These are phyloP conservation scores for Cephalopachus bancanus DNA, from an alignment of 2,797 vertebrate genomes.

Conservation along the genomic window DNA sequence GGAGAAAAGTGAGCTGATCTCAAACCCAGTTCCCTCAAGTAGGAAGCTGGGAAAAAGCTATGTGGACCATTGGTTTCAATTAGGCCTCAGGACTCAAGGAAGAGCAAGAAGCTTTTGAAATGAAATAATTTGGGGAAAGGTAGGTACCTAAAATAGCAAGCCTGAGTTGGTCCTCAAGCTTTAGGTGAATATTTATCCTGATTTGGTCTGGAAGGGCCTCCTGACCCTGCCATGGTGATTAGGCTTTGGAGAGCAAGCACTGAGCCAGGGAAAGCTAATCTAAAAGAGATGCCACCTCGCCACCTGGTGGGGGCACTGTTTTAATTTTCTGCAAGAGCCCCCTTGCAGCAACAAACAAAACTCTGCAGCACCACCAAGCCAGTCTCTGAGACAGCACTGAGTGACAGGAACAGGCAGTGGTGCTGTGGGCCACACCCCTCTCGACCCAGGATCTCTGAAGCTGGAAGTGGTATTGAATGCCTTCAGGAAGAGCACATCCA, in stretches of 20 bases:
- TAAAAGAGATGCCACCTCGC: not conserved
- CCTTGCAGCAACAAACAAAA: not conserved
- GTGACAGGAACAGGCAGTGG: not conserved
- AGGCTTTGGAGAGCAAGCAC: not conserved
- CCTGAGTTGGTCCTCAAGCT: not conserved
- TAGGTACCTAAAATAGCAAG: not conserved
- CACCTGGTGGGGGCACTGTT: not conserved
- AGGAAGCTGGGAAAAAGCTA: not conserved
- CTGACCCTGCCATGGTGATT: not conserved
- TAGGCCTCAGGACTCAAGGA: not conserved
- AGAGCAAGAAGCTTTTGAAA: not conserved
- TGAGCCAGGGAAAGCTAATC: not conserved
- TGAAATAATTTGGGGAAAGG: not conserved
- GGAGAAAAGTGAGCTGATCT: not conserved
- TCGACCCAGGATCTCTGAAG: not conserved
- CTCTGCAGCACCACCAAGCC: not conserved
- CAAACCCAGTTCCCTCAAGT: not conserved
- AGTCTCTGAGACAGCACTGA: not conserved
- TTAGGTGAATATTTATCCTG: not conserved
- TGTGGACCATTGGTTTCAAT: not conserved
- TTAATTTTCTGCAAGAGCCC: not conserved
- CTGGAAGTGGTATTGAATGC: not conserved
- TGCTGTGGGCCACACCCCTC: accelerated
- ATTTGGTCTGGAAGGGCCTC: not conserved
- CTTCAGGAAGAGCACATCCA: not conserved